Percentiles rank a stretch among this genome's conserved stretches.
These are phyloP conservation scores for Drosophila neutralis DNA, from an alignment of 2,888 invertebrate genomes.

Conservation along the genomic window DNA sequence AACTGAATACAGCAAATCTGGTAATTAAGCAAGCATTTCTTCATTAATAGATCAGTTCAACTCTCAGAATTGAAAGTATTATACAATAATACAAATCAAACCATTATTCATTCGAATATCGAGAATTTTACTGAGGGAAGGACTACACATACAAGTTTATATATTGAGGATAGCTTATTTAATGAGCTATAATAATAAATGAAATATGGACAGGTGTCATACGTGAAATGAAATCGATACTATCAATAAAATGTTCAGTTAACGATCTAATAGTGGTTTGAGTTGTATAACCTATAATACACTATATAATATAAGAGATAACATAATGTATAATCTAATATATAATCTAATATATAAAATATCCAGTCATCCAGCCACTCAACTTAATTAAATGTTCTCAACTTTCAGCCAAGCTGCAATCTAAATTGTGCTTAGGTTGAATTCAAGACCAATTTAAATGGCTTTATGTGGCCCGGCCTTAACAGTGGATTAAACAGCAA, in stretches of 20 bases:
- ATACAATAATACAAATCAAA: not conserved
- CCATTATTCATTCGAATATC: not conserved
- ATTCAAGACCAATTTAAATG: constrained; percentile 20
- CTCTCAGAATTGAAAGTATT: not conserved
- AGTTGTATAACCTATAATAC: not conserved
- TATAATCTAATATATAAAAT: not conserved
- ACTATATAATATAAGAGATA: not conserved
- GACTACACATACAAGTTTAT: not conserved
- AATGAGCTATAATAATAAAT: not conserved
- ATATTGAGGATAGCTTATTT: not conserved
- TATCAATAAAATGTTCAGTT: not conserved
- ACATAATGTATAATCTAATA: not conserved
- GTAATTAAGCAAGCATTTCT: not conserved
- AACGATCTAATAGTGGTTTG: not conserved
- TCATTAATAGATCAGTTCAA: not conserved
- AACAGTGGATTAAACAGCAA: constrained; percentile 21
- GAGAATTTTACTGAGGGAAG: not conserved
- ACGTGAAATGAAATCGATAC: not conserved
- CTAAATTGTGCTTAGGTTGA: constrained; percentile 10
- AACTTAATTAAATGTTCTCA: not conserved
- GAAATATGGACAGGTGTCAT: not conserved
- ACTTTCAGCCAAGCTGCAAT: not conserved
- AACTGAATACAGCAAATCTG: not conserved
- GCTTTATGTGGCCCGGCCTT: constrained; percentile 15
- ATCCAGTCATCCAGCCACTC: no score